phyloP scores from a whole-genome alignment of 1,140 invertebrate species.

The Melitaea cinxia region DNA sequence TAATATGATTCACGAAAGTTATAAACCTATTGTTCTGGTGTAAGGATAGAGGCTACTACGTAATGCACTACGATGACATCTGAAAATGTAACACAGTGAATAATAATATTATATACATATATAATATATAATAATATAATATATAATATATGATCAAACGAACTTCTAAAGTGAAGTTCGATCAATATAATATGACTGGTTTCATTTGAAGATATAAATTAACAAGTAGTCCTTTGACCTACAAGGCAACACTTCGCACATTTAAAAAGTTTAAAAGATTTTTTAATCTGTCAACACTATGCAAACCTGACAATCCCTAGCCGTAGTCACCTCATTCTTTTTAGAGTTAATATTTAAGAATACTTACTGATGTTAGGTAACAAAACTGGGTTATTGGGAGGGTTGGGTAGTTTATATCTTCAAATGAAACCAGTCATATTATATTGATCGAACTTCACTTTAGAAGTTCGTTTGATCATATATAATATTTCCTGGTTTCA shows the following conservation, averaged over 20 bases:
- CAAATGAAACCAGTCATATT: conserved; percentile 40
- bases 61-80: too few relatives aligned
- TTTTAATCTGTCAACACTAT: not conserved
- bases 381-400: conserved; percentile 6
- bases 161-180: conserved; percentile 39
- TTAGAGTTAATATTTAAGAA: not conserved
- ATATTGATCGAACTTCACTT: conserved; percentile 40
- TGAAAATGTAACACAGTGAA: too few relatives aligned
- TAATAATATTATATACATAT: too few relatives aligned
- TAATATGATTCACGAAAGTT: too few relatives aligned
- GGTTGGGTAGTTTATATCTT: conserved; percentile 35
- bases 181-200: conserved; percentile 41
- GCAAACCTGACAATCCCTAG: too few relatives aligned
- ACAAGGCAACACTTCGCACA: not conserved
- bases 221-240: not conserved
- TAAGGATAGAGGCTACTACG: too few relatives aligned
- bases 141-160: conserved; percentile 39
- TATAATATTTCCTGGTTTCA: conserved; percentile 36
- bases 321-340: not conserved
- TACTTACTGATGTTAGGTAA: conserved; percentile 6
- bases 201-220: conserved; percentile 34
- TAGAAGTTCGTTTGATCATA: conserved; percentile 38
- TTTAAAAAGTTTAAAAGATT: not conserved
- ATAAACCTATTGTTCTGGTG: too few relatives aligned
- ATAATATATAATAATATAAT: too few relatives aligned